phyloP scores from a whole-genome alignment of 1,140 invertebrate species.

The Anoplophora glabripennis region DNA sequence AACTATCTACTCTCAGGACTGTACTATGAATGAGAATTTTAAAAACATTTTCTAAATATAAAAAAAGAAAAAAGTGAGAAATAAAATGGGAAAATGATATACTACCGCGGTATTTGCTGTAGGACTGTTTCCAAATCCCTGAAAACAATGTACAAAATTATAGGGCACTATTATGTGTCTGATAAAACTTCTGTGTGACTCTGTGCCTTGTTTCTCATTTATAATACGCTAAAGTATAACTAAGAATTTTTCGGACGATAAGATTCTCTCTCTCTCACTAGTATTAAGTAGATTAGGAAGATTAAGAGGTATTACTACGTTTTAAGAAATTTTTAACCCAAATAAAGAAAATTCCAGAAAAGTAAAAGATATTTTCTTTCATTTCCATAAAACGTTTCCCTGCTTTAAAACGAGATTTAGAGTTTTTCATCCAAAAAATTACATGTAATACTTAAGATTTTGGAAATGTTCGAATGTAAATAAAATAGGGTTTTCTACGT shows the following conservation, averaged over 20 bases:
- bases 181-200: conserved; percentile 8
- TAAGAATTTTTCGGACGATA: background rate
- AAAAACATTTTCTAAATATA: conserved; percentile 21
- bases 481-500: conserved; percentile 17
- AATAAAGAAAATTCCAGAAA: no score
- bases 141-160: conserved; percentile 46
- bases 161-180: conserved; percentile 31
- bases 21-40: conserved; percentile 50
- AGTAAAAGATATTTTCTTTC: no score
- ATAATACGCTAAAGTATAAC: conserved; percentile 23
- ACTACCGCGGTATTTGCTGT: conserved; percentile 54
- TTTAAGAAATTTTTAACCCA: no score
- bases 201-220: conserved; percentile 16
- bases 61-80: conserved; percentile 30
- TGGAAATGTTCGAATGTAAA: conserved; percentile 9
- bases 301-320: no score
- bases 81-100: conserved; percentile 47
- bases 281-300: no score
- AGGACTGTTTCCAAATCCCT: conserved; percentile 51
- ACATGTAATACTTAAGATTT: background rate
- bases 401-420: no score
- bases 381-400: no score
- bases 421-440: background rate
- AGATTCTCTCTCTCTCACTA: background rate
- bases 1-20: conserved; percentile 36